Evolutionary conservation across 1,140 invertebrate genomes (phyloP), one percentile per base, ranked within the genome.

Genomic region (Lepidostoma basale): DNA sequence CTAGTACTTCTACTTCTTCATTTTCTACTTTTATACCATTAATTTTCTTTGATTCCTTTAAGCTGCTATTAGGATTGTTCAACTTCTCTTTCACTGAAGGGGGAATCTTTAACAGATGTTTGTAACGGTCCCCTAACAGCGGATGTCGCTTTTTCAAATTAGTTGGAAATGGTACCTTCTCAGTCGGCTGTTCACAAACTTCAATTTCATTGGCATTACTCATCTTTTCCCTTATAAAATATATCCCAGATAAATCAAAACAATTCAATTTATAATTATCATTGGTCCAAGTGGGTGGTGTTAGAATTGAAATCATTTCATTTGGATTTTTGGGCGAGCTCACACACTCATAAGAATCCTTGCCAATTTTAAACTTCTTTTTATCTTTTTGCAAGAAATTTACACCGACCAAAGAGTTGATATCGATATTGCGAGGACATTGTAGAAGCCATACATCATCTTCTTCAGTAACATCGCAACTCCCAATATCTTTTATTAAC

Each of bases 371-470:
- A 30, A 67, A 58, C 42, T 60, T 70, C 20, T 45, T 70, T 39
- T 67, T 70, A 16, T 62, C 39, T 33, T 62, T 56, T 14, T 67
- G 28, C 36, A 66, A 30, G 20, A 70, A 52, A 40, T 39, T 30
- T 6, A 67, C 2, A 18, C 45, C 59, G n/a, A 22, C 16, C 14
- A 70, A 28, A 3, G 33, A 54, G 25, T 44, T 0, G 10, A 67
- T 25, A 56, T 70, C 52, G 39, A 70, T 14, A 10, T 26, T 56
- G 28, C 26, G 39, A n/a, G 69, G 64, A 56, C 63, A 70, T 22
- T 70, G 69, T 9, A 70, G 18, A 25, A 70, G 18, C 69, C 69
- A 70, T 10, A 70, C n/a, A 54, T 70, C 69, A 25, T 70, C 69
- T n/a, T 70, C 56, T n/a, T 62, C 60, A 18, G n/a, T 28, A 28